Conservation (phyloP, 2,888 invertebrate species). For the Drosophila pseudotalamancana region DNA sequence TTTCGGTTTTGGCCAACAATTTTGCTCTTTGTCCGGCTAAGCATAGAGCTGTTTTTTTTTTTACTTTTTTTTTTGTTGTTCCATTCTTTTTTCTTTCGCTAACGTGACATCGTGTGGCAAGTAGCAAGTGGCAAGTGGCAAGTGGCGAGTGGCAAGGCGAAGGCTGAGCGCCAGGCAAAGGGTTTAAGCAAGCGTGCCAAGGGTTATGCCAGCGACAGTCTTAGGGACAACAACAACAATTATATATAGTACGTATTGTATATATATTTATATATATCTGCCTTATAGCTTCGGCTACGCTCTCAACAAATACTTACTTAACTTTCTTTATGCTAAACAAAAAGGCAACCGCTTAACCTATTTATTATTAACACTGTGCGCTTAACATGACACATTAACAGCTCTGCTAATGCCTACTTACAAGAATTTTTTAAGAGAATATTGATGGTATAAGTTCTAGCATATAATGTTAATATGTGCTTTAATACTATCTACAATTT, state of each 20-base stretch:
- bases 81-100: slow-evolving; percentile 2
- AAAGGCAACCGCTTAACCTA: neutral
- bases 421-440: no score
- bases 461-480: no score
- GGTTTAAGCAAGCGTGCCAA: neutral
- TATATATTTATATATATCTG: no score
- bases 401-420: neutral
- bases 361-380: neutral
- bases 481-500: no score
- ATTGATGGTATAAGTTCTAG: no score
- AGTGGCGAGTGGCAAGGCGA: neutral
- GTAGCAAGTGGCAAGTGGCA: slow-evolving; percentile 9
- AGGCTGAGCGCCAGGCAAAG: neutral
- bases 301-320: neutral
- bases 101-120: slow-evolving; percentile 37
- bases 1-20: slow-evolving; percentile 70
- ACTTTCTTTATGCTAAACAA: neutral
- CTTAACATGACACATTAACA: neutral
- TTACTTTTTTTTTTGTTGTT: slow-evolving; percentile 7
- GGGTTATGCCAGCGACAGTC: slow-evolving; percentile 4
- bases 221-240: neutral
- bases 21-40: slow-evolving; percentile 43
- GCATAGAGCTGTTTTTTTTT: slow-evolving; percentile 21
- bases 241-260: no score
- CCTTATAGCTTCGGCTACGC: neutral